These are phyloP conservation scores for Lydus trimaculatus DNA, from an alignment of 2,888 invertebrate genomes.

Conservation along the genomic window DNA sequence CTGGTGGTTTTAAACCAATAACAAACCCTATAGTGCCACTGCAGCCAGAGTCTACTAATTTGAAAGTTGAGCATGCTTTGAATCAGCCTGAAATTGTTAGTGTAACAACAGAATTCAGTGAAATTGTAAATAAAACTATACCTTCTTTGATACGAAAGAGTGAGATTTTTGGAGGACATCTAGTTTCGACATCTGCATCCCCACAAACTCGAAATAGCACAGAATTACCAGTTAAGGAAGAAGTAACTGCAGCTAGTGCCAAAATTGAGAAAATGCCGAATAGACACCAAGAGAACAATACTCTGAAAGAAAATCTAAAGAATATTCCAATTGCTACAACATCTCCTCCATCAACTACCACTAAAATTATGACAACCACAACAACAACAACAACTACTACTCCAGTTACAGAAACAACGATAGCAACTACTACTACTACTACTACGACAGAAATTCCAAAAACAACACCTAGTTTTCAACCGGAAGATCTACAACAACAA, in stretches of 20 bases:
- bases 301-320: conserved; percentile 18
- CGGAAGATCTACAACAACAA: conserved; percentile 21
- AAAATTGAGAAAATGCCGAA: conserved; percentile 21
- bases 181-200: conserved; percentile 7
- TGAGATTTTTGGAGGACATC: not conserved
- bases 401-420: not conserved
- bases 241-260: conserved; percentile 14
- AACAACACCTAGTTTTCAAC: not conserved
- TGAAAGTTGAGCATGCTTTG: not conserved
- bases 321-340: conserved; percentile 16
- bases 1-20: conserved; percentile 78
- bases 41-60: conserved; percentile 13
- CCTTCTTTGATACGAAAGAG: not conserved
- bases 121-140: not conserved
- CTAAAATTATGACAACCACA: conserved; percentile 1
- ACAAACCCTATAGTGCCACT: conserved; percentile 58
- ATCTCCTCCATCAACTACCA: conserved; percentile 3
- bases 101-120: not conserved
- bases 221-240: conserved; percentile 9
- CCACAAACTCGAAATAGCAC: not conserved
- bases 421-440: not conserved
- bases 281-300: conserved; percentile 27
- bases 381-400: not conserved
- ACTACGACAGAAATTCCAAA: conserved; percentile 1
- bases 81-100: not conserved